Evolutionary conservation across 2,113 vertebrate genomes (phyloP).

Genomic region (Sialia sialis): DNA sequence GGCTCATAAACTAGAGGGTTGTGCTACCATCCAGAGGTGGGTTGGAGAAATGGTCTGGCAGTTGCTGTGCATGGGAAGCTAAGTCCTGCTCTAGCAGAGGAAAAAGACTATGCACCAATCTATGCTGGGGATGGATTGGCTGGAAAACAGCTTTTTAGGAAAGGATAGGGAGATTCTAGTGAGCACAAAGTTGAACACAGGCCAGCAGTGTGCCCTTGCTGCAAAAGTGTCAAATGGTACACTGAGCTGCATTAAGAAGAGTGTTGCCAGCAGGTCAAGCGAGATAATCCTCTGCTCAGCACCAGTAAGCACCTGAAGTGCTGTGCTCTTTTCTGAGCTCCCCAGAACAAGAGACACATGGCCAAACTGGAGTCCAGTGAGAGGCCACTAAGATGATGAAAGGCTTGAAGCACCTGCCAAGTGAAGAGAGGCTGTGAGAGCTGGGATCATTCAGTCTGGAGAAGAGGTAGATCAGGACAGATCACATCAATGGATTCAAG

Average conservation of each 20-base stretch:
- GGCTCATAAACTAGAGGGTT: not conserved
- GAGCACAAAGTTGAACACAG: not conserved
- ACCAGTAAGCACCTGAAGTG: not conserved
- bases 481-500: not conserved
- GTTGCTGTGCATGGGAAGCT: not conserved
- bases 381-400: not conserved
- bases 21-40: too few relatives aligned
- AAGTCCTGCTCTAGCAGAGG: not conserved
- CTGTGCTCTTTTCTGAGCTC: not conserved
- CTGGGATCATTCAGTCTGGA: not conserved
- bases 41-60: not conserved
- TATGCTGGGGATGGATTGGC: accelerated
- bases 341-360: not conserved
- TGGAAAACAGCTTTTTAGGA: not conserved
- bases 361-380: not conserved
- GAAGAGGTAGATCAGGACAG: not conserved
- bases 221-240: not conserved
- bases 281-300: not conserved
- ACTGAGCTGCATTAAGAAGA: not conserved
- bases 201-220: not conserved
- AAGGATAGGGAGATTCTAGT: not conserved
- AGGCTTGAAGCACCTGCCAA: not conserved
- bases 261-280: not conserved
- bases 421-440: not conserved
- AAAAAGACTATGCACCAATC: not conserved